Evolutionary conservation across 2,113 vertebrate species (phyloP), one percentile per base, ranked within the genome.

Genomic region (Pelecanus crispus): DNA sequence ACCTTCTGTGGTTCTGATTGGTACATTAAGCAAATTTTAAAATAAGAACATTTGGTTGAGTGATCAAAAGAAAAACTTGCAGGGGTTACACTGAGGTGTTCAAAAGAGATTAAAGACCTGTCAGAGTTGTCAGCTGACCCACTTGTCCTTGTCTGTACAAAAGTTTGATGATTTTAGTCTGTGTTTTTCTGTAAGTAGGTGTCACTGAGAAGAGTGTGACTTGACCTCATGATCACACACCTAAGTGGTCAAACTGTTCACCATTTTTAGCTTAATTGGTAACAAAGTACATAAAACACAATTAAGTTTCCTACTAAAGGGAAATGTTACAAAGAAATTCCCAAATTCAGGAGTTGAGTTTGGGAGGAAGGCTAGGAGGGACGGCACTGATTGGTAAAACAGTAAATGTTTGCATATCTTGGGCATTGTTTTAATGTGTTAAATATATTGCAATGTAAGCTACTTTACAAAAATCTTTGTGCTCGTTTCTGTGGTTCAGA

Each of bases 151-250:
- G 7, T 38, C 20, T 65, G 6, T 47, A 21, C 15, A 10, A 6
- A 81, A 63, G 29, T 42, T 85, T 63, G 13, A 16, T 74, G 10
- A 40, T 71, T 73, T 79, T 17, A 62, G 29, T 45, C 6, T 28
- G 34, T 32, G 11, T n/a, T 63, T 89, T 81, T 21, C n/a, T 47
- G 3, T 66, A 24, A 61, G 17, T 44, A 85, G 24, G 7, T 80
- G 28, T 75, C 1, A 1, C 0, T 2, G 36, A 47, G 31, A 38
- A 62, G 25, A 42, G 14, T 5, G 3, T 75, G 53, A 4, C 7
- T 82, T 13, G 1, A 20, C 52, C 26, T 49, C 1, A 1, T 66
- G 31, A 32, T 72, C 15, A 1, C 26, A 73, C 16, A 42, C 10
- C 7, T 36, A 5, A 34, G 38, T 40, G 17, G 8, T 86, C 29